phyloP scores from a whole-genome alignment of 2,113 vertebrate genomes.

The Athene noctua region DNA sequence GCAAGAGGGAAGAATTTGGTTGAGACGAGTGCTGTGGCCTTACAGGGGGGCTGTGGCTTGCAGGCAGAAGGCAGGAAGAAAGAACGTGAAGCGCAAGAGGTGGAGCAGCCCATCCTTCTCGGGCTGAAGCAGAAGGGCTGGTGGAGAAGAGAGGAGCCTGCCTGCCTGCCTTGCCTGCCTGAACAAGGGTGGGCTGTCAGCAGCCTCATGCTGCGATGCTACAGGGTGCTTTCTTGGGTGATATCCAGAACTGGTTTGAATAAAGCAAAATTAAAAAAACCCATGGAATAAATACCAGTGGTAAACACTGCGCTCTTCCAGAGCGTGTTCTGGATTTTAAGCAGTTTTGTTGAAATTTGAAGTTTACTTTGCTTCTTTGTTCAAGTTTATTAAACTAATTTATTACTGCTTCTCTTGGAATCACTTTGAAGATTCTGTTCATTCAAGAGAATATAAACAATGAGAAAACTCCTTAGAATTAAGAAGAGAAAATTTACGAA shows the following conservation, averaged over 20 bases:
- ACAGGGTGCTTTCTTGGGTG: not conserved
- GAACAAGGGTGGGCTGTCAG: not conserved
- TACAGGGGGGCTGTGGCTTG: not conserved
- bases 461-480: not conserved
- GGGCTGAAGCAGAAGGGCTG: not conserved
- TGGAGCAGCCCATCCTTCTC: not conserved
- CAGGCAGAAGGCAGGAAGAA: not conserved
- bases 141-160: not conserved
- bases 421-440: not conserved
- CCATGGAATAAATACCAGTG: not conserved
- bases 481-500: not conserved
- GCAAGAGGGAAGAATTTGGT: not conserved
- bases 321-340: not conserved
- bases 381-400: not conserved
- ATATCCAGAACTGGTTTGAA: not conserved
- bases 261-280: not conserved
- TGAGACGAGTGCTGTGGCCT: not conserved
- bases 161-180: not conserved
- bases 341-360: not conserved
- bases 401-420: not conserved
- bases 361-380: not conserved
- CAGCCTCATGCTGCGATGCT: not conserved
- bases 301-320: not conserved
- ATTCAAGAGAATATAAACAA: not conserved
- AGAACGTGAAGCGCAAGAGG: not conserved